phyloP scores from a whole-genome alignment of 2,888 invertebrate genomes.

The Rhagophthalmus giganteus region DNA sequence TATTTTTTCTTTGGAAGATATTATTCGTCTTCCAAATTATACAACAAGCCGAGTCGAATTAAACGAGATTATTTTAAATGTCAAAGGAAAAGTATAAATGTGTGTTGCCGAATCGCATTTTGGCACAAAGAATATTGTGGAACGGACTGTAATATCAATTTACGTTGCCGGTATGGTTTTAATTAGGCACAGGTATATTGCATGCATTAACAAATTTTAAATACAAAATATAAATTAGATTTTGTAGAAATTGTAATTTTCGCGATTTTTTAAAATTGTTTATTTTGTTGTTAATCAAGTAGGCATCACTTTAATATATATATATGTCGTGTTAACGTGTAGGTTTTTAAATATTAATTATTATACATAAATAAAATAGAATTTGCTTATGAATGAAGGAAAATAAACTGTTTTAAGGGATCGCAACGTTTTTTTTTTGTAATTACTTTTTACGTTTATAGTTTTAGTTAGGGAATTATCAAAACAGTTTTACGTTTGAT shows the following conservation, averaged over 20 bases:
- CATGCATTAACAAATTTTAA: conserved; percentile 49
- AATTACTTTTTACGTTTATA: conserved; percentile 34
- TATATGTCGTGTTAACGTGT: conserved; percentile 30
- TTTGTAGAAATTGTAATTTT: conserved; percentile 31
- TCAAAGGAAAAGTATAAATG: no score
- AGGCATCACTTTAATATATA: conserved; percentile 26
- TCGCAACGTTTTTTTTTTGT: conserved; percentile 28
- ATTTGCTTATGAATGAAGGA: conserved; percentile 10
- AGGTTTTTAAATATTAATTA: conserved; percentile 28
- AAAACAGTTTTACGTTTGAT: no score
- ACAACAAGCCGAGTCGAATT: no score
- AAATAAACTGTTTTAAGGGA: conserved; percentile 38
- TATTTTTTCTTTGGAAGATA: no score
- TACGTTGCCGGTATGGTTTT: neutral
- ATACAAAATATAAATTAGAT: conserved; percentile 40
- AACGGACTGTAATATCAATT: neutral
- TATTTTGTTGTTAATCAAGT: conserved; percentile 29
- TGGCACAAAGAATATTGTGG: neutral
- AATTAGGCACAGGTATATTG: conserved; percentile 37
- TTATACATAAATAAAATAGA: conserved; percentile 23
- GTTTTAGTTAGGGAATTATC: conserved; percentile 39
- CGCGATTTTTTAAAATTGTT: conserved; percentile 35
- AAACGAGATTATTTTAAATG: no score
- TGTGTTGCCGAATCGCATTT: no score
- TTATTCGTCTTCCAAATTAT: no score